A percentile compares a stretch with the other conserved stretches of the same genome.
Evolutionary conservation across 2,888 invertebrate genomes (phyloP).

Genomic region (Hypomecis atomaria): DNA sequence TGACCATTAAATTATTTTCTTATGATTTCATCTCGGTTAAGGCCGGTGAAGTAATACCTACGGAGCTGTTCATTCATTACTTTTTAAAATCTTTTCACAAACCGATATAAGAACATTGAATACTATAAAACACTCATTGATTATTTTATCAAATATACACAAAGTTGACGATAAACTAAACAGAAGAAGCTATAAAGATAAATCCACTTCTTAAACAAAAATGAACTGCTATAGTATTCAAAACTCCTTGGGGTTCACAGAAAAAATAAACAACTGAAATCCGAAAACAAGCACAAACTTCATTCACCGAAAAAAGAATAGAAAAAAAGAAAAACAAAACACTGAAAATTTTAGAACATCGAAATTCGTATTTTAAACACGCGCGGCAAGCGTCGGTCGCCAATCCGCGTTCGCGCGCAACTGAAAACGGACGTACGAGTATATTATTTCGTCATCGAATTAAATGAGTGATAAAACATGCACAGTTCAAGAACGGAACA

Average conservation of each 20-base stretch:
- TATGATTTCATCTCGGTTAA: slow-evolving; percentile 45
- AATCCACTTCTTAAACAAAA: slow-evolving; percentile 25
- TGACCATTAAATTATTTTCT: slow-evolving; percentile 3
- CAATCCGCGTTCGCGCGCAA: slow-evolving; percentile 70
- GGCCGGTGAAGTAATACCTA: slow-evolving; percentile 36
- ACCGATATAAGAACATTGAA: background rate
- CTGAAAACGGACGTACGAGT: slow-evolving; percentile 65
- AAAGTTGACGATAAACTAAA: slow-evolving; percentile 51
- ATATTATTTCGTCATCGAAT: slow-evolving; percentile 61
- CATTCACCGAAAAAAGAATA: slow-evolving; percentile 45
- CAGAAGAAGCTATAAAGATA: slow-evolving; percentile 40
- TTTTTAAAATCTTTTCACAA: slow-evolving; percentile 7
- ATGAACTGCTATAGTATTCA: slow-evolving; percentile 4
- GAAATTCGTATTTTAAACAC: slow-evolving; percentile 47
- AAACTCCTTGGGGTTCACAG: slow-evolving; percentile 9
- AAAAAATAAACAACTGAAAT: slow-evolving; percentile 24
- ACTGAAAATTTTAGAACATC: slow-evolving; percentile 58
- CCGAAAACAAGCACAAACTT: slow-evolving; percentile 49
- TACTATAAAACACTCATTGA: background rate
- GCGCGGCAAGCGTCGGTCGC: slow-evolving; percentile 69
- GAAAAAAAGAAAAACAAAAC: slow-evolving; percentile 36
- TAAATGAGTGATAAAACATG: slow-evolving; percentile 56
- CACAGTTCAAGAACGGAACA: slow-evolving; percentile 31
- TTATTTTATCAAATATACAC: slow-evolving; percentile 44
- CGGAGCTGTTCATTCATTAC: slow-evolving; percentile 13